Conservation (phyloP, 2,113 vertebrate genomes). For the Melanotaenia duboulayi region DNA sequence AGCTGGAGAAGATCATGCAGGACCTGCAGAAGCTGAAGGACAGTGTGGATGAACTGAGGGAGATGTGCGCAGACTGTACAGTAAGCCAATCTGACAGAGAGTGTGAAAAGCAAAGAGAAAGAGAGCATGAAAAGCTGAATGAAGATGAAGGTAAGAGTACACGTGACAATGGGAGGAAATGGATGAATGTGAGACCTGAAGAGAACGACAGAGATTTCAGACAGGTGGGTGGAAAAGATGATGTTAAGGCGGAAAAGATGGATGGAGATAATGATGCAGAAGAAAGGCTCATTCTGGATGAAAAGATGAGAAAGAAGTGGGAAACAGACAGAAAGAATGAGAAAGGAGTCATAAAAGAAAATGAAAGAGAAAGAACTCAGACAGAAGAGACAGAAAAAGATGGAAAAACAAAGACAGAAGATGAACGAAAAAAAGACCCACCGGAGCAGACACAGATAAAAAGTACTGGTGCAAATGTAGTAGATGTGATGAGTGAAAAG, state of each 20-base stretch:
- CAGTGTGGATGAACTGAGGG: conserved; percentile 71
- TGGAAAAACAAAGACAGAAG: conserved; percentile 40
- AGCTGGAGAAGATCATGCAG: conserved; percentile 65
- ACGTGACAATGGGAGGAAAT: conserved; percentile 36
- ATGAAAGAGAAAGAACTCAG: conserved; percentile 24
- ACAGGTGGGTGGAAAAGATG: conserved; percentile 49
- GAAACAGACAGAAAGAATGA: conserved; percentile 32
- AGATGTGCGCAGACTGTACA: conserved; percentile 70
- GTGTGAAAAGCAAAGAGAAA: conserved; percentile 54
- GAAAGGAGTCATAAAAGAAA: conserved; percentile 46
- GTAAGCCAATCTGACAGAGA: conserved; percentile 61
- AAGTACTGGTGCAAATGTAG: conserved; percentile 34
- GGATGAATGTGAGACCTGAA: conserved; percentile 46
- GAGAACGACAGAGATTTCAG: conserved; percentile 33
- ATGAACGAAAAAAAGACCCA: conserved; percentile 36
- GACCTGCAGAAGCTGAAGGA: conserved; percentile 75
- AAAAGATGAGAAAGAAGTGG: conserved; percentile 26
- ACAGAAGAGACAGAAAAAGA: conserved; percentile 31
- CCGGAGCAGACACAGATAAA: conserved; percentile 12
- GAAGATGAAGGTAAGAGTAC: conserved; percentile 26
- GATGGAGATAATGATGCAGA: conserved; percentile 44
- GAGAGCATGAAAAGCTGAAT: conserved; percentile 48
- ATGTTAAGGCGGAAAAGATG: conserved; percentile 80
- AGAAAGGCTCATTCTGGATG: conserved; percentile 27
- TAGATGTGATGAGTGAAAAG: conserved; percentile 21